Conservation (phyloP, 1,140 invertebrate species). For the Arion vulgaris region DNA sequence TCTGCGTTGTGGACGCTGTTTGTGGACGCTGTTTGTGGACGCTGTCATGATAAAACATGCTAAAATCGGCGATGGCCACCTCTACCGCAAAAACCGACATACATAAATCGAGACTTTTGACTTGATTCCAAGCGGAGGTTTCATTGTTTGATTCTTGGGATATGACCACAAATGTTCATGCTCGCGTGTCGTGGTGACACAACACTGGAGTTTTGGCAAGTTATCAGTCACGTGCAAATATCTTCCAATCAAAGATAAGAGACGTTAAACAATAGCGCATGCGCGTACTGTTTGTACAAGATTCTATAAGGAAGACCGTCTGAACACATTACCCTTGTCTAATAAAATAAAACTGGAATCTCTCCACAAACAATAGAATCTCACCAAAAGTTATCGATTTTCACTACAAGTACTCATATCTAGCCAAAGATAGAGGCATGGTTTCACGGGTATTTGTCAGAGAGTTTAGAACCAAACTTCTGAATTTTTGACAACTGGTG, state of each 20-base stretch:
- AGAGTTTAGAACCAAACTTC: background rate
- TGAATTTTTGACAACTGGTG: background rate
- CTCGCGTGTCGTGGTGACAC: background rate
- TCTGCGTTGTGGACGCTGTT: too few relatives aligned
- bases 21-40: too few relatives aligned
- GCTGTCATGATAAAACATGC: too few relatives aligned
- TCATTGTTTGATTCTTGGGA: background rate
- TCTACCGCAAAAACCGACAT: background rate
- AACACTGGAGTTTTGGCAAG: background rate
- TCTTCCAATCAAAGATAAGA: slow-evolving; percentile 5
- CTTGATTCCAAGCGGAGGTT: background rate
- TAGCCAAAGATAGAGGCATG: background rate
- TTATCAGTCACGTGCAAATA: slow-evolving; percentile 6
- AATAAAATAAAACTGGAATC: background rate
- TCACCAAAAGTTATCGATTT: too few relatives aligned
- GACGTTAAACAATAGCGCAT: slow-evolving; percentile 7
- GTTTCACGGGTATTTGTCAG: background rate
- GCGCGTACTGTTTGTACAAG: slow-evolving; percentile 8
- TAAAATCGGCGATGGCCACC: too few relatives aligned
- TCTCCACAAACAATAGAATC: background rate
- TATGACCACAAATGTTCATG: background rate
- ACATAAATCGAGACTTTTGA: background rate
- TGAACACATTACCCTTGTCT: background rate
- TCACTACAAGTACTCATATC: background rate
- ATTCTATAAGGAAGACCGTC: background rate